phyloP scores from a whole-genome alignment of 2,113 vertebrate species.

The Poecilia latipinna region DNA sequence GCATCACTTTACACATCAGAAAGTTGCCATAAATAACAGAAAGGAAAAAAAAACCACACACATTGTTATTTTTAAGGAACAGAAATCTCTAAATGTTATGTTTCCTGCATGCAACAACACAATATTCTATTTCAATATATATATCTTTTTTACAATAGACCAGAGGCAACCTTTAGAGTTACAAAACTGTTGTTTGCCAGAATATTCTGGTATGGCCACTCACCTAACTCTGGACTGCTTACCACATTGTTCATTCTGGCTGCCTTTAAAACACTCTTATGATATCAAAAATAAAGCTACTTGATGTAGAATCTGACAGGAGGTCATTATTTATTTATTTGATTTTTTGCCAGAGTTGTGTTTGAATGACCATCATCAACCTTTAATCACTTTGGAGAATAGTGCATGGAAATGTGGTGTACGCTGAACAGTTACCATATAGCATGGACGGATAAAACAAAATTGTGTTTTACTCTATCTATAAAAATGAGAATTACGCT shows the following conservation, averaged over 20 bases:
- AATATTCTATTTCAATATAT: slow-evolving; percentile 26
- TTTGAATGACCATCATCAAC: slow-evolving; percentile 43
- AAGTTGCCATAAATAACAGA: slow-evolving; percentile 4
- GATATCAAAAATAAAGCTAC: slow-evolving; percentile 3
- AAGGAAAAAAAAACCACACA: not conserved
- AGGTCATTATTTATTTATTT: slow-evolving; percentile 24
- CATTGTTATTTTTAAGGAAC: slow-evolving; percentile 7
- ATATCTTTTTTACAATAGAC: slow-evolving; percentile 9
- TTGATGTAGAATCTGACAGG: slow-evolving; percentile 29
- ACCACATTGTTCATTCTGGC: slow-evolving; percentile 20
- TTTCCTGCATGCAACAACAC: slow-evolving; percentile 17
- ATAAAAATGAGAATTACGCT: not conserved
- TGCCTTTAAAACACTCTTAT: slow-evolving; percentile 30
- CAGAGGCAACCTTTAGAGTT: slow-evolving; percentile 22
- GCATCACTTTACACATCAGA: slow-evolving; percentile 38
- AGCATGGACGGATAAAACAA: slow-evolving; percentile 51
- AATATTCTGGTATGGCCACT: slow-evolving; percentile 26
- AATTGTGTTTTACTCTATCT: not conserved
- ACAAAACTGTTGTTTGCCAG: slow-evolving; percentile 22
- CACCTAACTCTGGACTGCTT: slow-evolving; percentile 24
- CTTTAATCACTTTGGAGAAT: slow-evolving; percentile 41
- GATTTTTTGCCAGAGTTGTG: slow-evolving; percentile 56
- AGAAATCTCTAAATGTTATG: slow-evolving; percentile 25
- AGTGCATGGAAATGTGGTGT: slow-evolving; percentile 63
- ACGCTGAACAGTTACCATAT: slow-evolving; percentile 34